A percentile compares a stretch with the other conserved stretches of the same genome.
Evolutionary conservation across 2,888 invertebrate genomes (phyloP).

Genomic region (Ametastegia equiseti): DNA sequence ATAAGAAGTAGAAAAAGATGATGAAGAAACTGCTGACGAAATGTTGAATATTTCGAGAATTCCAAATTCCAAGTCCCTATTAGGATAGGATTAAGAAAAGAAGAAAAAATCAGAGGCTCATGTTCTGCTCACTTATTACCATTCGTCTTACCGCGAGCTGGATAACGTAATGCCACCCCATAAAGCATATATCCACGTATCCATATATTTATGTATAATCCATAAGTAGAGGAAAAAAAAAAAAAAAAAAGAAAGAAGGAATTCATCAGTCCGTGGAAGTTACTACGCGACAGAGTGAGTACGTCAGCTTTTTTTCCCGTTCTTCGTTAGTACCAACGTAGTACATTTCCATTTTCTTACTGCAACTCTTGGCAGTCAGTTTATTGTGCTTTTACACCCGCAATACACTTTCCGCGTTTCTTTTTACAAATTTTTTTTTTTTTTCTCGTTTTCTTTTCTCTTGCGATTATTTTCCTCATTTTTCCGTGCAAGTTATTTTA

Average conservation of each 20-base stretch:
- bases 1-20: neutral
- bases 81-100: neutral
- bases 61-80: neutral
- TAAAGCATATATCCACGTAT: too few relatives aligned
- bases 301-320: neutral
- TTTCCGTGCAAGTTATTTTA: too few relatives aligned
- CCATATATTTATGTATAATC: neutral
- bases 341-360: neutral
- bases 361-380: neutral
- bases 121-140: neutral
- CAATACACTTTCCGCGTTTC: neutral
- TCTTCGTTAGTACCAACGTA: neutral
- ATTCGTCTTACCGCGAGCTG: neutral
- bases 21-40: too few relatives aligned
- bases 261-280: neutral
- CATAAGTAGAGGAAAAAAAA: neutral
- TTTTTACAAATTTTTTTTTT: neutral
- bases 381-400: neutral
- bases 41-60: constrained; percentile 18
- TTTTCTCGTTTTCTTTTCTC: neutral
- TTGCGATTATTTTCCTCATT: too few relatives aligned
- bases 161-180: neutral
- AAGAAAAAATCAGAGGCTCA: neutral
- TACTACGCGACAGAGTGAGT: neutral
- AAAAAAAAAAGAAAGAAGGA: neutral